These are phyloP conservation scores for Tholera decimalis DNA, from an alignment of 2,888 invertebrate genomes.

Conservation along the genomic window DNA sequence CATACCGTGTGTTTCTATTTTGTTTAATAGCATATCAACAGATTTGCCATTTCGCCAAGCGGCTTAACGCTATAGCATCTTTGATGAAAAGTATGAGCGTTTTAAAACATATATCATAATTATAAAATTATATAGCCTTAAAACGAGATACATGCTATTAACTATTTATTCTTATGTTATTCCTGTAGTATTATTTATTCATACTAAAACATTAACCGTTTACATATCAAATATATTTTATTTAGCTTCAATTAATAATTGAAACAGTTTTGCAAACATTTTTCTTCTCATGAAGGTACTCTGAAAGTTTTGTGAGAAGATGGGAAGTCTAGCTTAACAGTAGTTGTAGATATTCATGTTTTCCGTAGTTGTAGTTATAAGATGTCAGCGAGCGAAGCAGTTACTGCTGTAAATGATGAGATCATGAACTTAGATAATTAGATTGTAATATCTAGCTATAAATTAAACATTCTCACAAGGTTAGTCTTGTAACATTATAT, in stretches of 20 bases:
- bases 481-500: slow-evolving; percentile 80
- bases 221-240: slow-evolving; percentile 77
- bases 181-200: slow-evolving; percentile 84
- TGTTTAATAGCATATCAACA: slow-evolving; percentile 71
- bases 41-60: slow-evolving; percentile 75
- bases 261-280: slow-evolving; percentile 91
- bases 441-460: slow-evolving; percentile 79
- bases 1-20: slow-evolving; percentile 44
- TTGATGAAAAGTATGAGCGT: slow-evolving; percentile 44
- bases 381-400: slow-evolving; percentile 80
- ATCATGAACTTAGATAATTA: slow-evolving; percentile 77
- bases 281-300: slow-evolving; percentile 90
- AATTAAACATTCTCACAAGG: slow-evolving; percentile 73
- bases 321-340: slow-evolving; percentile 87
- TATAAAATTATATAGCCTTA: slow-evolving; percentile 69
- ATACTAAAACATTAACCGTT: slow-evolving; percentile 73
- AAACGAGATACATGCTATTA: slow-evolving; percentile 79
- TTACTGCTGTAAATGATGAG: slow-evolving; percentile 76
- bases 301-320: slow-evolving; percentile 90
- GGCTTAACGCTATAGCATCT: slow-evolving; percentile 80
- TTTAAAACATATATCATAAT: slow-evolving; percentile 53
- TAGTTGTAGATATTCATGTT: slow-evolving; percentile 86
- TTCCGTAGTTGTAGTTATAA: slow-evolving; percentile 87
- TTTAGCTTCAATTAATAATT: slow-evolving; percentile 82
- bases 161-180: slow-evolving; percentile 77